Evolutionary conservation across 2,113 vertebrate species (phyloP), one percentile per base, ranked within the genome.

Genomic region (Columba janthina): DNA sequence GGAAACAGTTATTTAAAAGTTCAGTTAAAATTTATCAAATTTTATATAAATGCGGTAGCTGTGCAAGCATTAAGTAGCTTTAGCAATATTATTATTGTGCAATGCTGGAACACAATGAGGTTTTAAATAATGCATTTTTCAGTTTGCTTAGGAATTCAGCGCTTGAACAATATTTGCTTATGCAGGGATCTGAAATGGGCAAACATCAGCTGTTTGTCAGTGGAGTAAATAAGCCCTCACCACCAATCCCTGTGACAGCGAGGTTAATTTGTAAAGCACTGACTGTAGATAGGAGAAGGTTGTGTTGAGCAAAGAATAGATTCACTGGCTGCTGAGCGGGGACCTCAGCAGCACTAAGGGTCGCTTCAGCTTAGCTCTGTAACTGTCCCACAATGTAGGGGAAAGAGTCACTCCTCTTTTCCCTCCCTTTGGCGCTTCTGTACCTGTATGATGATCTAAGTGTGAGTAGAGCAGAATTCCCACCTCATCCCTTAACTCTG

Each of bases 51-150:
- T 79, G 66, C 83, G 58, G 81, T 93, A 89, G 46, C 42, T 79
- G 25, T 85, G 28, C 84, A 82, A 89, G 70, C 16, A 9, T 73
- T 93, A 88, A 54, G 58, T 77, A 90, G 78, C 67, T 88, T 91
- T 85, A 93, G 54, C 64, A 83, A 34, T 53, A 22, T 88, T 77
- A 75, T 73, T 60, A 65, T 42, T 87, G 86, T 95, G 86, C 82
- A 91, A 84, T 92, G 89, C 79, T 53, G 25, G 26, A 91, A 78
- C 73, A 66, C 48, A 96, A 65, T 93, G 48, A 72, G 32, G 12
- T 93, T 96, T 94, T 85, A 94, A 97, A 90, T 80, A 80, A 92
- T 71, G 53, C 64, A 44, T 90, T 96, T 95, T 90, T 91, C 76
- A 85, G 25, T 73, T 92, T 95, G 65, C 72, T 91, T 95, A 83